Evolutionary conservation across 2,113 vertebrate genomes (phyloP).

Genomic region (Stigmatopora argus): DNA sequence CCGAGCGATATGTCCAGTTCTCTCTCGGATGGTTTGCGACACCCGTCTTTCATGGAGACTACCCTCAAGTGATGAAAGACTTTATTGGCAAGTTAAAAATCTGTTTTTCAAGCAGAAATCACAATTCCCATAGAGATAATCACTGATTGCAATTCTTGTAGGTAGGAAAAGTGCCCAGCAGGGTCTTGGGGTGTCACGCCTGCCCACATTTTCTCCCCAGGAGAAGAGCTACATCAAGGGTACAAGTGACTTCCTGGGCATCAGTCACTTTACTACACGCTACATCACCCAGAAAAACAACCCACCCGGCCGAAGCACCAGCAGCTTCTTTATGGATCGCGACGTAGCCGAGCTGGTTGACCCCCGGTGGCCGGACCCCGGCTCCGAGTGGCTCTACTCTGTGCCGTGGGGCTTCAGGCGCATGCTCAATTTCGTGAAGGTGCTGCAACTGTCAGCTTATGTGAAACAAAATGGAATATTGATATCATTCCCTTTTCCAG

Average conservation of each 20-base stretch:
- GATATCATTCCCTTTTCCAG: conserved; percentile 51
- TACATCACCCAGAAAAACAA: conserved; percentile 80
- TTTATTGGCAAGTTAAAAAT: conserved; percentile 72
- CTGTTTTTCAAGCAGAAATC: neutral
- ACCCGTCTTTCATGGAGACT: conserved; percentile 89
- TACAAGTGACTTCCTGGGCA: conserved; percentile 86
- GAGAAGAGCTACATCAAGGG: conserved; percentile 89
- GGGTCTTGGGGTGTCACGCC: conserved; percentile 76
- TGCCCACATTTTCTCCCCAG: conserved; percentile 82
- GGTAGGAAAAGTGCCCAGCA: conserved; percentile 84
- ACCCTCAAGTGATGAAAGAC: conserved; percentile 92
- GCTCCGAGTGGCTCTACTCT: conserved; percentile 80
- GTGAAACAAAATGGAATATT: neutral
- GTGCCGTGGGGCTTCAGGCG: conserved; percentile 91
- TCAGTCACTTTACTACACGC: conserved; percentile 86
- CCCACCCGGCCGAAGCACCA: conserved; percentile 60
- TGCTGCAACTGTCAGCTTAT: conserved; percentile 30
- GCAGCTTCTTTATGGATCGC: conserved; percentile 79
- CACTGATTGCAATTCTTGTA: conserved; percentile 35
- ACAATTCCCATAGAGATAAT: neutral
- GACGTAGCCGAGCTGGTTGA: conserved; percentile 85
- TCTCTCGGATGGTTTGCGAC: conserved; percentile 93
- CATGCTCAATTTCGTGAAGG: conserved; percentile 90
- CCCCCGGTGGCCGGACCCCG: conserved; percentile 82
- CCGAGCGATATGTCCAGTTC: conserved; percentile 89